Evolutionary conservation across 1,140 invertebrate species (phyloP), one percentile per base, ranked within the genome.

Genomic region (Lineus longissimus): DNA sequence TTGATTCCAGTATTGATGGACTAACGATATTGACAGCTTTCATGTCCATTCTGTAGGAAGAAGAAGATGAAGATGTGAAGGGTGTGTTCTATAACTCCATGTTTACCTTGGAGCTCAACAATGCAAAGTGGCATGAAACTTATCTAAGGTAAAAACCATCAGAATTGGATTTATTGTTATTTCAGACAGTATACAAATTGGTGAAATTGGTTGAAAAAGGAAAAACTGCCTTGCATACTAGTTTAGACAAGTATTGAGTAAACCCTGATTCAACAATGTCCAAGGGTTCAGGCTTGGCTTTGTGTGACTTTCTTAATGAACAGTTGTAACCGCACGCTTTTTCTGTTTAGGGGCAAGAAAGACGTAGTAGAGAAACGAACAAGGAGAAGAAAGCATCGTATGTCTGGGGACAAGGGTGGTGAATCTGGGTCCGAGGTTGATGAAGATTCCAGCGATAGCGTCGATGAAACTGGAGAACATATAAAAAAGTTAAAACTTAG

Each of bases 81-180:
- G 90, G 92, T 1, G 87, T 86, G 51, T 94, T 95, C 82, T 92
- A 86, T 64, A 92, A 95, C 77, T 91, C 95, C 63, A 76, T 95
- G 7, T 85, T 89, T 62, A 82, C 85, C 7, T 76, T 97, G 1
- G 93, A 96, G 73, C 73, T 94, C 56, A 88, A 89, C 36, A 88
- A 88, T 63, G 85, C 86, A 36, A 83, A 85, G 31, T 95, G 92
- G 91, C 86, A 87, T 63, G 80, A 76, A 40, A 65, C 75, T 33
- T 61, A 65, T n/a, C 61, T 74, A 13, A 73, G 71, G 74, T 78
- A 68, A 58, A 65, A 62, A n/a, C n/a, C n/a, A n/a, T 57, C 23
- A 57, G 17, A 27, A 2, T n/a, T 58, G 29, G 55, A 33, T 55
- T 51, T 31, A 36, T 36, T 15, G 33, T 36, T 55, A n/a, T n/a